Conservation (phyloP, 2,797 vertebrate species). For the Rhyacichthys aspro region DNA sequence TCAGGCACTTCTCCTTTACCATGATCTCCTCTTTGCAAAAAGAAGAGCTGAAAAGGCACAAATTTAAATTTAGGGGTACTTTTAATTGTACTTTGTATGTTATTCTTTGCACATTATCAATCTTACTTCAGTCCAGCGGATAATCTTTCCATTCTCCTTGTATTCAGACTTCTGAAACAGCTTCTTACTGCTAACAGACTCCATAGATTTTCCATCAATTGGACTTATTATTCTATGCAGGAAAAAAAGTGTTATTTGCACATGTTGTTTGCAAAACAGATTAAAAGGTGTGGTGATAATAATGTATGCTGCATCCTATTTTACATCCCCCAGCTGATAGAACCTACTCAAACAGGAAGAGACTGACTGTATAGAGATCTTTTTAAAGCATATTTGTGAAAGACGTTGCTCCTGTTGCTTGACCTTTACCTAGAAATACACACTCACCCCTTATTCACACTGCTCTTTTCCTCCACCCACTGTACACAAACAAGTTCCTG, state of each 20-base stretch:
- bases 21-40: conserved; percentile 88
- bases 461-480: conserved; percentile 94
- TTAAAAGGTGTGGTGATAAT: background rate
- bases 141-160: conserved; percentile 97
- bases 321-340: background rate
- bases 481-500: conserved; percentile 95
- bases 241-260: conserved; percentile 3
- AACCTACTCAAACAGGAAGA: too few species aligned
- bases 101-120: background rate
- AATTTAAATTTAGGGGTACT: background rate
- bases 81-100: background rate
- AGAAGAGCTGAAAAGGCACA: conserved; percentile 85
- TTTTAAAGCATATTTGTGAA: too few species aligned
- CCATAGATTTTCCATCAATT: conserved; percentile 97
- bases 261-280: background rate
- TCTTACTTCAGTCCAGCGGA: conserved; percentile 95
- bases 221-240: conserved; percentile 89
- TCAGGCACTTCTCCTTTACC: conserved; percentile 83
- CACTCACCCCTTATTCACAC: conserved; percentile 93
- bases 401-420: too few species aligned
- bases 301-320: background rate
- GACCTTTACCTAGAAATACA: conserved; percentile 31
- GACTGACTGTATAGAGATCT: too few species aligned
- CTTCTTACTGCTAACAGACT: conserved; percentile 92
- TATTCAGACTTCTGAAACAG: conserved; percentile 98